A percentile compares a stretch with the other conserved stretches of the same genome.
These are phyloP conservation scores for Cordilura impudica DNA, from an alignment of 2,888 invertebrate species.

Conservation along the genomic window DNA sequence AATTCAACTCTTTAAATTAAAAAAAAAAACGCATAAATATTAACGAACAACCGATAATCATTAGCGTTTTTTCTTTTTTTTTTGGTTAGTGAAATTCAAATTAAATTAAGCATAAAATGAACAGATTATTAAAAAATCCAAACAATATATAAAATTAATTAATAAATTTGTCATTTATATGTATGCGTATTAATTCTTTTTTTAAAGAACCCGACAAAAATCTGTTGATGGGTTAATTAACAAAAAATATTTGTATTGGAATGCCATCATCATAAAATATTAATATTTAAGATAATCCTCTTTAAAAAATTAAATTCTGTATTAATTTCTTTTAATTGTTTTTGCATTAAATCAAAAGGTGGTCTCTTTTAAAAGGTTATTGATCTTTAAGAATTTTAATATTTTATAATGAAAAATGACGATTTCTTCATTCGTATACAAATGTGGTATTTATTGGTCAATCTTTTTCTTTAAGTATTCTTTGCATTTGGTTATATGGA, in stretches of 20 bases:
- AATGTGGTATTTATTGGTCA: neutral
- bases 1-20: slow-evolving; percentile 42
- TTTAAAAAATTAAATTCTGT: neutral
- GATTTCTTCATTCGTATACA: neutral
- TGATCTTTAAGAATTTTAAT: neutral
- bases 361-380: neutral
- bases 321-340: slow-evolving; percentile 3
- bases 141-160: neutral
- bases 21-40: slow-evolving; percentile 48
- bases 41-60: neutral
- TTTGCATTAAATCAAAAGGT: slow-evolving; percentile 28
- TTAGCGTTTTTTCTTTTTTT: slow-evolving; percentile 3
- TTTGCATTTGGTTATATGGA: neutral
- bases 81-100: slow-evolving; percentile 35
- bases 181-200: no score
- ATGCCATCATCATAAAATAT: neutral
- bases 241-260: slow-evolving; percentile 29
- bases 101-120: slow-evolving; percentile 55
- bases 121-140: slow-evolving; percentile 35
- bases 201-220: neutral
- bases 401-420: neutral
- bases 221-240: slow-evolving; percentile 21
- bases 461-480: neutral
- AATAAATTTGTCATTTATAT: neutral
- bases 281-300: slow-evolving; percentile 25